Conservation (phyloP, 2,888 invertebrate genomes). For the Camptogramma bilineatum region DNA sequence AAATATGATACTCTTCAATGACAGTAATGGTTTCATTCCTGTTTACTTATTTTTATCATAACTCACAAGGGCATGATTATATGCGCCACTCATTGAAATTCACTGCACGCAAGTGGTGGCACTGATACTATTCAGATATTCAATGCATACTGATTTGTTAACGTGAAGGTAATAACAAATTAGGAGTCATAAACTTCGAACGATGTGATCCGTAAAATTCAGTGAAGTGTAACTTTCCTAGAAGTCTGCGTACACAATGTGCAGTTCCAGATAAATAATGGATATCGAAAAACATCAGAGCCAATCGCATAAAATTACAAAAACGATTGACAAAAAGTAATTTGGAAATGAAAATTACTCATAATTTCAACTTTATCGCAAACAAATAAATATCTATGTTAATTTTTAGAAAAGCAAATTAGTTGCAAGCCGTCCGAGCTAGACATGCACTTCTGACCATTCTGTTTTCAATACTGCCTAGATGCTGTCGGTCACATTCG, state of each 20-base stretch:
- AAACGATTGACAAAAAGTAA: too few species aligned
- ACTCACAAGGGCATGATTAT: slow-evolving; percentile 36
- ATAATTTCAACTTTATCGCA: too few species aligned
- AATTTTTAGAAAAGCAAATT: too few species aligned
- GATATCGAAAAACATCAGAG: too few species aligned
- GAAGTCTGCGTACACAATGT: background rate
- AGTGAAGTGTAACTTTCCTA: slow-evolving; percentile 2
- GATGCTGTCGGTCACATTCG: too few species aligned
- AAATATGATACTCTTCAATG: slow-evolving; percentile 24
- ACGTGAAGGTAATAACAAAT: slow-evolving; percentile 37
- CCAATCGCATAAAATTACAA: too few species aligned
- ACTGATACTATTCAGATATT: slow-evolving; percentile 45
- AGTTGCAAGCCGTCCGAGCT: too few species aligned
- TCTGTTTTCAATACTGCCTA: too few species aligned
- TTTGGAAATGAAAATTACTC: too few species aligned
- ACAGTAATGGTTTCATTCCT: slow-evolving; percentile 20
- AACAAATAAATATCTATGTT: too few species aligned
- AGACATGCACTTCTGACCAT: too few species aligned
- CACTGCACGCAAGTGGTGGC: slow-evolving; percentile 33
- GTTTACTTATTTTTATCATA: slow-evolving; percentile 25
- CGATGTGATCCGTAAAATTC: slow-evolving; percentile 19
- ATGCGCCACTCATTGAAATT: slow-evolving; percentile 42
- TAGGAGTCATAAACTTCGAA: slow-evolving; percentile 9
- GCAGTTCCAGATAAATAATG: too few species aligned
- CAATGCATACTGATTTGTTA: slow-evolving; percentile 46